Evolutionary conservation across 2,797 vertebrate species (phyloP).

Genomic region (Sternotherus odoratus): DNA sequence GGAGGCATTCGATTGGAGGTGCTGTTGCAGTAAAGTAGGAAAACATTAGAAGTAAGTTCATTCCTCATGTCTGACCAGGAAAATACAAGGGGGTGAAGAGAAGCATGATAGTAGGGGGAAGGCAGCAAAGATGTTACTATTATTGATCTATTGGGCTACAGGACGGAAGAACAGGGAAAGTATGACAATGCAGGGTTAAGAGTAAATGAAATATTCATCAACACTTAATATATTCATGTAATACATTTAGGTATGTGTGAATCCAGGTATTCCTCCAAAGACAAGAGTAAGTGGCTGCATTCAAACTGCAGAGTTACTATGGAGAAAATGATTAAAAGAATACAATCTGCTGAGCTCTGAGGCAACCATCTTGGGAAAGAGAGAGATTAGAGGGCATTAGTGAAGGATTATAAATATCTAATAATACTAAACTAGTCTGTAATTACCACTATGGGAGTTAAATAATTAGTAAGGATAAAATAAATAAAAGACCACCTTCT

Average conservation of each 20-base stretch:
- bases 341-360: slow-evolving; percentile 49
- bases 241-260: neutral
- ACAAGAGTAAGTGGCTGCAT: neutral
- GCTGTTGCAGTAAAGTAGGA: accelerated
- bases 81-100: accelerated
- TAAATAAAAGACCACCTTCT: slow-evolving; percentile 38
- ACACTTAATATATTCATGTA: neutral
- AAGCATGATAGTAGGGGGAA: neutral
- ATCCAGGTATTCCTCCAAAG: slow-evolving; percentile 20
- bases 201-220: neutral
- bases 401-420: slow-evolving; percentile 66
- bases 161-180: neutral
- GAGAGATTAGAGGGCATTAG: slow-evolving; percentile 69
- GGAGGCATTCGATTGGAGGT: accelerated
- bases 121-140: accelerated
- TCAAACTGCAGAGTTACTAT: slow-evolving; percentile 29
- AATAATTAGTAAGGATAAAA: neutral
- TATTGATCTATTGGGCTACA: neutral
- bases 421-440: slow-evolving; percentile 39
- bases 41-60: neutral
- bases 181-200: neutral
- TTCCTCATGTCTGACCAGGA: neutral
- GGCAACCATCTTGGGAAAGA: slow-evolving; percentile 29
- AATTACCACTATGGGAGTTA: slow-evolving; percentile 58
- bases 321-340: slow-evolving; percentile 64